Evolutionary conservation across 2,113 vertebrate species (phyloP).

Genomic region (Naja naja): DNA sequence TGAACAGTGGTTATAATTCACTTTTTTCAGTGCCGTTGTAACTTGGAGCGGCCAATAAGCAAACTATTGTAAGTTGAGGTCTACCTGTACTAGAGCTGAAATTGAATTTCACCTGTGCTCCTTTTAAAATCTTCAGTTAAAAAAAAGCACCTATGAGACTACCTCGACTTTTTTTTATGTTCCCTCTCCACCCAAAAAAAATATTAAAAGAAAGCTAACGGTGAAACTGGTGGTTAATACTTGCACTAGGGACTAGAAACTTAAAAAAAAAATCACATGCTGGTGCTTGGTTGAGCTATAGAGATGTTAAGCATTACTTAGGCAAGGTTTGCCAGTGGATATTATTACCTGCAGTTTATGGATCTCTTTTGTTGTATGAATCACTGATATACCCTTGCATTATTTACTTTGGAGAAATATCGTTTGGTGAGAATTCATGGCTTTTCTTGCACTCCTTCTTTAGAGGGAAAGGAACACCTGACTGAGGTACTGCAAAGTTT

Average conservation of each 20-base stretch:
- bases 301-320: background rate
- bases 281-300: background rate
- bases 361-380: background rate
- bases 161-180: background rate
- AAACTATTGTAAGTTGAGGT: too few species aligned
- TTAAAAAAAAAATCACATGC: fast-evolving
- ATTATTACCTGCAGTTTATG: background rate
- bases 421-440: background rate
- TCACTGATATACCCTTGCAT: background rate
- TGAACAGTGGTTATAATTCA: too few species aligned
- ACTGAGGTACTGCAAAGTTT: background rate
- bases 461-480: background rate
- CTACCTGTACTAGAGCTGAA: background rate
- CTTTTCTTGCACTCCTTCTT: background rate
- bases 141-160: background rate
- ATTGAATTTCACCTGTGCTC: background rate
- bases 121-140: background rate
- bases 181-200: background rate
- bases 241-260: background rate
- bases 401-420: background rate
- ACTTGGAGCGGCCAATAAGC: too few species aligned
- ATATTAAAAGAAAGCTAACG: background rate
- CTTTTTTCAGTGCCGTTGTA: too few species aligned
- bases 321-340: background rate
- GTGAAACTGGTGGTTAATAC: background rate